phyloP scores from a whole-genome alignment of 1,140 invertebrate genomes.

The Cydia fagiglandana region DNA sequence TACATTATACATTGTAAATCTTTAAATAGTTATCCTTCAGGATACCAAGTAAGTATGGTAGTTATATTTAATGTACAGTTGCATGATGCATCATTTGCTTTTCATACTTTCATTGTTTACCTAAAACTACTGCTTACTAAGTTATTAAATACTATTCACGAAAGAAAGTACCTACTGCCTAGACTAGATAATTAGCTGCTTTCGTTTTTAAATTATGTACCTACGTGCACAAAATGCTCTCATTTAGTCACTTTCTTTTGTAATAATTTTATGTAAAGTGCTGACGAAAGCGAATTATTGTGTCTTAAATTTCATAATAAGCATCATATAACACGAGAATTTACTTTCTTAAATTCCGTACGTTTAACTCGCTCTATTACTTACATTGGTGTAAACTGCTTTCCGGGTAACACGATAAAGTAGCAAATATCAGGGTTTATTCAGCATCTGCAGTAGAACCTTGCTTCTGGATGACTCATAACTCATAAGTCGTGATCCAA shows the following conservation, averaged over 20 bases:
- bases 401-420: neutral
- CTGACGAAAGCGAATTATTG: conserved; percentile 35
- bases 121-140: neutral
- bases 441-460: neutral
- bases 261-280: conserved; percentile 33
- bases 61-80: neutral
- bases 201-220: conserved; percentile 49
- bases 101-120: neutral
- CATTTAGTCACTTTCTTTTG: conserved; percentile 38
- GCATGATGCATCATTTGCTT: neutral
- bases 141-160: neutral
- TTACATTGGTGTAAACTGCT: neutral
- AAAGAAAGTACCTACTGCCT: conserved; percentile 41
- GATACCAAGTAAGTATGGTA: neutral
- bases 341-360: conserved; percentile 31
- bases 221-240: conserved; percentile 31
- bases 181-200: conserved; percentile 42
- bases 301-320: conserved; percentile 18
- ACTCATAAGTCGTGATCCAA: too few relatives aligned
- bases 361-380: neutral
- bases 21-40: neutral
- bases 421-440: neutral
- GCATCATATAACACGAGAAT: neutral
- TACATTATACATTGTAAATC: neutral
- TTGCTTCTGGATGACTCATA: too few relatives aligned